Evolutionary conservation across 2,113 vertebrate species (phyloP), one percentile per base, ranked within the genome.

Genomic region (Otus sunia): DNA sequence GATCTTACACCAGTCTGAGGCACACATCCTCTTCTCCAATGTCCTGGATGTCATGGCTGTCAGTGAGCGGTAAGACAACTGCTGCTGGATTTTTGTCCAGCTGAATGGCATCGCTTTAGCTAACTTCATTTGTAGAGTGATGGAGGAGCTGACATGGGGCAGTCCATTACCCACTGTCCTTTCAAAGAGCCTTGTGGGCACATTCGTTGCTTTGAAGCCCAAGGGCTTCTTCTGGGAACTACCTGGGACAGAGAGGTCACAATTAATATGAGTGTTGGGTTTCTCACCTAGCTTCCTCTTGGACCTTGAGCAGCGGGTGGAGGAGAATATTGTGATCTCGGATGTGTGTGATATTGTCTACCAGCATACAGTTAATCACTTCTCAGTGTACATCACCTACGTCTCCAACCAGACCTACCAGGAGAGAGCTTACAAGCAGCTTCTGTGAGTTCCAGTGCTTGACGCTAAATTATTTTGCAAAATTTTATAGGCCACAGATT

Each of bases 391-490:
- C 89, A 99, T 99, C 97, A 99, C 98, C 94, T 99, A 99, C 0
- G 99, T 99, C 92, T 99, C 99, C 95, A 99, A 99, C 97, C 99
- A 99, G 98, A 99, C 98, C 36, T 99, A 99, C 97, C 99, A 99
- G 97, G 99, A 99, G 96, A 98, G 99, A 96, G 98, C 99, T 90
- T 99, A 99, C 97, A 98, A 99, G 78, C 99, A 99, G 93, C 98
- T 99, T 97, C 98, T 99, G 99, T 99, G 96, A 99, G 99, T 98
- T 94, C 20, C 15, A 36, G 27, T 0, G 1, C 59, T 79, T 85
- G 66, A 78, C 55, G 58, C n/a, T 88, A 36, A 27, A 53, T 45
- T 73, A 10, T 60, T 94, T 63, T 39, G 37, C 32, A 84, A 58
- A 95, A 72, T 12, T 45, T 1, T 19, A 12, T 14, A 73, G n/a